Percentiles rank a stretch among this genome's conserved stretches.
Evolutionary conservation across 1,140 invertebrate species (phyloP).

Genomic region (Euura saliciscinereae): DNA sequence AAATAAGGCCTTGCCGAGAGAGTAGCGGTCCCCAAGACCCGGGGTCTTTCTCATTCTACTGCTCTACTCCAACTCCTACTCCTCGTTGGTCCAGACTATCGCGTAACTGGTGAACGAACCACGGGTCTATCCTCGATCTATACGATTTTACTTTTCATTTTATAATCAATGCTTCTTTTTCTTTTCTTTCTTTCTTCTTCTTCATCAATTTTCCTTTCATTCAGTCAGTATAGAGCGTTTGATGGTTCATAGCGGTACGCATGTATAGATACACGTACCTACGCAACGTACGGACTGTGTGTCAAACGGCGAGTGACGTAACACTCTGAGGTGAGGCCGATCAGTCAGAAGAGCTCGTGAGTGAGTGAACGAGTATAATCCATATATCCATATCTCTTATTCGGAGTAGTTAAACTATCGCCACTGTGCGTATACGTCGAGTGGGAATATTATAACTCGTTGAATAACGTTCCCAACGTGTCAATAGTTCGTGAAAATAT

Average conservation of each 20-base stretch:
- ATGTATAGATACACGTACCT: not conserved
- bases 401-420: too few relatives aligned
- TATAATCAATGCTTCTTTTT: not conserved
- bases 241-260: not conserved
- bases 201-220: not conserved
- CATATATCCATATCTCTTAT: too few relatives aligned
- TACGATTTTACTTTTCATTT: not conserved
- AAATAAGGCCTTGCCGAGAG: not conserved
- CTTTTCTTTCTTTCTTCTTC: not conserved
- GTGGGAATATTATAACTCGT: too few relatives aligned
- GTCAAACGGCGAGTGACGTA: not conserved
- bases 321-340: not conserved
- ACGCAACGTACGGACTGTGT: not conserved
- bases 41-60: not conserved
- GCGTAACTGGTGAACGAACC: not conserved
- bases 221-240: not conserved
- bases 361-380: not conserved
- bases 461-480: too few relatives aligned
- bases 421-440: too few relatives aligned
- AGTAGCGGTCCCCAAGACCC: not conserved
- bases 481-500: too few relatives aligned
- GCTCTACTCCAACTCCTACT: not conserved
- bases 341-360: not conserved
- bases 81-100: not conserved
- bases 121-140: not conserved